Conservation (phyloP, 2,113 vertebrate species). For the Hipposideros armiger region DNA sequence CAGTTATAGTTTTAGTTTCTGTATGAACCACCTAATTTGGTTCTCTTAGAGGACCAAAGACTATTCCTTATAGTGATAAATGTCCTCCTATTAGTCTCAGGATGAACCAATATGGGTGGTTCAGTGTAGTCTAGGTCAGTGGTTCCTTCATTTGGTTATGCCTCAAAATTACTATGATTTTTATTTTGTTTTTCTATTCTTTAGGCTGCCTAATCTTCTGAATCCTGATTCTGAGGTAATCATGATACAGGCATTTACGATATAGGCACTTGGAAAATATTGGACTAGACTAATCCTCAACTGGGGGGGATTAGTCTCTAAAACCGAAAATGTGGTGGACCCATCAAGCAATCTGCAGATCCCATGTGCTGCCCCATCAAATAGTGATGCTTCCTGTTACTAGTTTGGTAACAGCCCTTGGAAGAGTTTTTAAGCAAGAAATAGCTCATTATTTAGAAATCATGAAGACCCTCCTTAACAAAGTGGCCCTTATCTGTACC, state of each 20-base stretch:
- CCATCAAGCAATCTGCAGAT: background rate
- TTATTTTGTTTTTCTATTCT: background rate
- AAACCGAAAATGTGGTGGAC: background rate
- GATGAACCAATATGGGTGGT: background rate
- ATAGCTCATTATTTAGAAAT: background rate
- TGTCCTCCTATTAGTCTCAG: background rate
- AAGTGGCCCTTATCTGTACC: background rate
- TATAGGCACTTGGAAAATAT: background rate
- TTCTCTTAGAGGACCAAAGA: slow-evolving; percentile 20
- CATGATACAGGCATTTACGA: background rate
- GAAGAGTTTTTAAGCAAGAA: slow-evolving; percentile 53
- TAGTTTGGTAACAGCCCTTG: background rate
- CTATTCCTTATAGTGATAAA: background rate
- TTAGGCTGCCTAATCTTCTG: background rate
- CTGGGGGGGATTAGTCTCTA: background rate
- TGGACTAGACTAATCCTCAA: background rate
- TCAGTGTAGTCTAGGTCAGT: background rate
- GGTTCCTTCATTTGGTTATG: background rate
- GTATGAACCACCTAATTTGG: background rate
- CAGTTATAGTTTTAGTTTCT: slow-evolving; percentile 21
- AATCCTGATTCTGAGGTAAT: background rate
- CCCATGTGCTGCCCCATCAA: background rate
- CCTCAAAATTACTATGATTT: background rate
- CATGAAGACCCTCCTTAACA: background rate
- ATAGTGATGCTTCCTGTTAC: background rate